phyloP scores from a whole-genome alignment of 2,888 invertebrate genomes.

The Trachelus tabidus region DNA sequence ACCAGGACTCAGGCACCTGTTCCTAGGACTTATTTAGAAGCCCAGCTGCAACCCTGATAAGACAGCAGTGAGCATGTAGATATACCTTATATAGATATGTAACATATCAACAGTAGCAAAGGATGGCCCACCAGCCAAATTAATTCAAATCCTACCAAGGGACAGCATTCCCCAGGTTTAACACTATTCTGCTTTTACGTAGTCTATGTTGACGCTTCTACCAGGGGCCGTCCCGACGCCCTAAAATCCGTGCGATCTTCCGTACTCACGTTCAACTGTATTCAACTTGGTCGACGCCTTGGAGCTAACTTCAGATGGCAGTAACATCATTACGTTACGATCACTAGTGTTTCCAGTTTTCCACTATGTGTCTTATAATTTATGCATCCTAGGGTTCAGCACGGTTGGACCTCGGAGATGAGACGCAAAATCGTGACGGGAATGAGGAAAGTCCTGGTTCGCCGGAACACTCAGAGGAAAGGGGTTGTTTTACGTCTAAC shows the following conservation, averaged over 20 bases:
- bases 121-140: constrained; percentile 19
- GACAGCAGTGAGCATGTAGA: not conserved
- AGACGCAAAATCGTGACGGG: not conserved
- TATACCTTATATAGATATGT: not conserved
- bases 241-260: too few species aligned
- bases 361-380: not conserved
- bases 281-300: not conserved
- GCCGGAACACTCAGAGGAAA: not conserved
- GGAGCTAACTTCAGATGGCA: not conserved
- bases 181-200: constrained; percentile 12
- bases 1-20: not conserved
- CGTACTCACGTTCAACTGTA: too few species aligned
- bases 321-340: not conserved
- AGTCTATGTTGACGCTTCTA: constrained; percentile 3
- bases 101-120: not conserved
- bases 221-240: too few species aligned
- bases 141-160: constrained; percentile 28
- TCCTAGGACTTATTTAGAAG: not conserved
- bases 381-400: not conserved
- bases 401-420: not conserved
- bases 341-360: not conserved
- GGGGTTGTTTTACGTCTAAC: not conserved
- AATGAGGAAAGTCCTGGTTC: not conserved
- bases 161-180: constrained; percentile 12
- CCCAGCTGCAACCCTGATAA: not conserved